phyloP scores from a whole-genome alignment of 2,113 vertebrate species.

The Crocuta crocuta region DNA sequence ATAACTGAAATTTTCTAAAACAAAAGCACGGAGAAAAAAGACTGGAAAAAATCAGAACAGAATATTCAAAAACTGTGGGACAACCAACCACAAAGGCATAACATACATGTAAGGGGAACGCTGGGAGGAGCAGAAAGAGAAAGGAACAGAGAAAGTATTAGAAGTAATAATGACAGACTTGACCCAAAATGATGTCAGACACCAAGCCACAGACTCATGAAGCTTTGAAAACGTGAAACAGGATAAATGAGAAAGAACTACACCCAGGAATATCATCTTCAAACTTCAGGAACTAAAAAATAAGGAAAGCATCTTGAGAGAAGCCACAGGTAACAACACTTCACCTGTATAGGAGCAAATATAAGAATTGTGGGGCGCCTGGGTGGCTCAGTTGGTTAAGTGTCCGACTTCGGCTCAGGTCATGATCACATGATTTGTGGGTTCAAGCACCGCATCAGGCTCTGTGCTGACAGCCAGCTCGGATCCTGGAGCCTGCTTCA shows the following conservation, averaged over 20 bases:
- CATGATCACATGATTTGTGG: no score
- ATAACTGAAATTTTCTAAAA: neutral
- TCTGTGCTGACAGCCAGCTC: no score
- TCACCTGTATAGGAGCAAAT: neutral
- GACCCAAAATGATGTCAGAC: neutral
- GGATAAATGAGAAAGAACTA: neutral
- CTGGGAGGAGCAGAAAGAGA: neutral
- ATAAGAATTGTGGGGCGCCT: no score
- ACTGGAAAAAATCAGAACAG: neutral
- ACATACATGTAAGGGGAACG: neutral
- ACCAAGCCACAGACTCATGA: neutral
- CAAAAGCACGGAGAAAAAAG: neutral
- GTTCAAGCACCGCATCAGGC: no score
- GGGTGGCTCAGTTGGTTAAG: no score
- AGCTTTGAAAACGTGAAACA: neutral
- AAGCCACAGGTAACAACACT: neutral
- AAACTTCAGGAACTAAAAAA: neutral
- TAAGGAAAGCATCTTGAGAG: neutral
- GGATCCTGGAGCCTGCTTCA: no score
- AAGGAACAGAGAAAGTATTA: neutral
- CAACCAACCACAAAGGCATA: neutral
- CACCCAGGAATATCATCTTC: neutral
- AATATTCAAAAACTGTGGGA: neutral
- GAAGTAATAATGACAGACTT: neutral
- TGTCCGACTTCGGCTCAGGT: no score